Conservation (phyloP, 1,140 invertebrate species). For the roundworm (Caenorhabditis elegans) region DNA sequence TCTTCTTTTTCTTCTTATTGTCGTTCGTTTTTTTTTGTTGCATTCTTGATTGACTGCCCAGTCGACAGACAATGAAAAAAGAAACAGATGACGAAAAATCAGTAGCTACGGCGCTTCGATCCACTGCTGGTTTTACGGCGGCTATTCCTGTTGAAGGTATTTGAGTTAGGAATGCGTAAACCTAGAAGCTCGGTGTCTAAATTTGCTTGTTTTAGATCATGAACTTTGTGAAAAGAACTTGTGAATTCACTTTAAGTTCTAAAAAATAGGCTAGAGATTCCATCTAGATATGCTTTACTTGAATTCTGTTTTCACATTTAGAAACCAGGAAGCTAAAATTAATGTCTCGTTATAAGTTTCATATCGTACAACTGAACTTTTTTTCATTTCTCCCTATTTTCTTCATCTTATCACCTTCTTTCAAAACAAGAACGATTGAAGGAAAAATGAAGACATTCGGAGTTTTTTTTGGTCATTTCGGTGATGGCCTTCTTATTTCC, state of each 20-base stretch:
- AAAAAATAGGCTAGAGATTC: too few relatives aligned
- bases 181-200: too few relatives aligned
- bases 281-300: too few relatives aligned
- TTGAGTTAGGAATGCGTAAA: too few relatives aligned
- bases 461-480: not conserved
- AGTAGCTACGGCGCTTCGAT: not conserved
- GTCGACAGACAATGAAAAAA: not conserved
- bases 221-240: too few relatives aligned
- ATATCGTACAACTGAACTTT: not conserved
- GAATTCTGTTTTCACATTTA: too few relatives aligned
- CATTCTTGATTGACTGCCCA: not conserved
- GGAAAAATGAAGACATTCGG: not conserved
- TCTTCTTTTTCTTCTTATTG: too few relatives aligned
- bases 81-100: not conserved
- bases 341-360: too few relatives aligned
- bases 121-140: not conserved
- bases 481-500: not conserved
- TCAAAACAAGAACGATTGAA: not conserved
- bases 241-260: too few relatives aligned
- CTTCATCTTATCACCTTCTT: not conserved
- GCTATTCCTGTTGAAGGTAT: constrained; percentile 2
- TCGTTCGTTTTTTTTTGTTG: not conserved
- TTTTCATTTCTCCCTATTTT: not conserved
- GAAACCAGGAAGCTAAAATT: too few relatives aligned
- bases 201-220: too few relatives aligned